Base-by-base conservation (phyloP, 2,113 vertebrate species). In the Xenus cinereus region DNA sequence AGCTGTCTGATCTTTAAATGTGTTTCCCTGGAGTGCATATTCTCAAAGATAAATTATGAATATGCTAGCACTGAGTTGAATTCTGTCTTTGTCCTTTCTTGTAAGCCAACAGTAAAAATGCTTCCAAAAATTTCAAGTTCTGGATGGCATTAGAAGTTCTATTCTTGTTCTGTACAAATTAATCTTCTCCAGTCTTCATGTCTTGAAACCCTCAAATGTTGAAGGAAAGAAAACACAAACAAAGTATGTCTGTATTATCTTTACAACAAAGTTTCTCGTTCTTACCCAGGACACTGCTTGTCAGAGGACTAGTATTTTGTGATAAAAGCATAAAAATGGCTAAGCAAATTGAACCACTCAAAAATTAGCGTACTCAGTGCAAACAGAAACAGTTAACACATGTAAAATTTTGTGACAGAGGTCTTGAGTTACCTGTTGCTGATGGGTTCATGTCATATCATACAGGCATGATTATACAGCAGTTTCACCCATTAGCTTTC, bases 41-140 rank as follows among this genome's bases (percentile, higher is more conserved):
- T 76, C 75, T 86, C 48, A 26, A 76, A 73, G 53, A 73, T 48
- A 80, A 93, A 74, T 86, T 94, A 77, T 48, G 26, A 86, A 85
- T 71, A 35, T 33, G 39, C 33, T 84, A 59, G 19, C 30, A 37
- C 26, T 24, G 72, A 48, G 26, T 4, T 66, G 87, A 56, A 75
- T 80, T 66, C 21, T 17, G 23, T 5, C 37, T 93, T 83, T 43
- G 37, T 63, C 46, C 41, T 85, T 77, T 88, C 59, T 67, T 74
- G 37, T 86, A 80, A 86, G n/a, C 26, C 28, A 86, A 17, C 10
- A 39, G 6, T n/a, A 76, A 45, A 86, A 93, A 68, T 19, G 21
- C 63, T 85, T 87, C 68, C 4, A 1, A 86, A 90, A 82, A 35
- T 43, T 66, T 85, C 14, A 56, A 6, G 14, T 80, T 85, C 51